Conservation (phyloP, 2,113 vertebrate species). For the Axis porcinus region DNA sequence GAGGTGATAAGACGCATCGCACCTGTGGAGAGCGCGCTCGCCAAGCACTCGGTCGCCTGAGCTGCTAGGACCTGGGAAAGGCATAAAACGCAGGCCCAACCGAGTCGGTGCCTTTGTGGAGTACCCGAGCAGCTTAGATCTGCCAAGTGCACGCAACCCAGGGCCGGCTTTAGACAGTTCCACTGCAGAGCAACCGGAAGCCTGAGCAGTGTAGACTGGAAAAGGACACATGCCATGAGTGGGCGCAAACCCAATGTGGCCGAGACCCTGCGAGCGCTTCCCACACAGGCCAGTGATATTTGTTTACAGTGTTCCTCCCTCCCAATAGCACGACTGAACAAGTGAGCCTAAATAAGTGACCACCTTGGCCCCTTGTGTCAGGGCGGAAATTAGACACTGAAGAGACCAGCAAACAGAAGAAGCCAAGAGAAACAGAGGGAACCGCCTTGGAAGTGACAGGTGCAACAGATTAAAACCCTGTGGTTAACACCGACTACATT, state of each 20-base stretch:
- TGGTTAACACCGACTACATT: not conserved
- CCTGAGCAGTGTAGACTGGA: not conserved
- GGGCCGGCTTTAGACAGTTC: not conserved
- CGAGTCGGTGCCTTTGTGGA: not conserved
- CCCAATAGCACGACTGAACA: not conserved
- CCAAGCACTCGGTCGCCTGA: not conserved
- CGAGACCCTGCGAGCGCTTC: not conserved
- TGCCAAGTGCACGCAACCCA: not conserved
- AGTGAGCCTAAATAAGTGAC: not conserved
- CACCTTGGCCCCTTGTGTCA: not conserved
- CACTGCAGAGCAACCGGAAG: not conserved
- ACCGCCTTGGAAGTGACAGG: not conserved
- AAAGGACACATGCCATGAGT: not conserved
- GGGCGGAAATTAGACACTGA: not conserved
- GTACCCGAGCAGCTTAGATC: not conserved
- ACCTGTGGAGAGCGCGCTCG: rapidly evolving
- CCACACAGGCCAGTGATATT: not conserved
- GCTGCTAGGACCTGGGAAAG: not conserved
- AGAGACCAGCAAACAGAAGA: not conserved
- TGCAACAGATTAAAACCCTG: not conserved
- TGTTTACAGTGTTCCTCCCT: not conserved
- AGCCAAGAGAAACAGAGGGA: not conserved
- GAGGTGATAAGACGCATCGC: not conserved
- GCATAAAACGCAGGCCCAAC: not conserved
- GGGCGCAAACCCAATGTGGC: not conserved